Percentiles rank a stretch among this genome's conserved stretches.
Evolutionary conservation across 2,888 invertebrate species (phyloP).

Genomic region (Chrysolina americana): DNA sequence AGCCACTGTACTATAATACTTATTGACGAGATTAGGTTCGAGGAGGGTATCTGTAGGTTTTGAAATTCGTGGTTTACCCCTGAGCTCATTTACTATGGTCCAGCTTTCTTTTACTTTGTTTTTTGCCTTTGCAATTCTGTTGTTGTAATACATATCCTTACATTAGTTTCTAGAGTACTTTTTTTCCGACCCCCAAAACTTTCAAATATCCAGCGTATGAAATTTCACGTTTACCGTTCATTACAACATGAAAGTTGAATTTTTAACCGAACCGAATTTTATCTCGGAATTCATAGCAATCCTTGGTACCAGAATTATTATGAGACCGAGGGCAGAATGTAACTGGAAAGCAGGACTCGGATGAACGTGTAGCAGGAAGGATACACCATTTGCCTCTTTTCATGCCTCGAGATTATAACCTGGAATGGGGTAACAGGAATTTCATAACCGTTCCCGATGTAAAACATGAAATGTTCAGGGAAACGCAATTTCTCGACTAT

Average conservation of each 20-base stretch:
- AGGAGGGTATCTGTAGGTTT: too few relatives aligned
- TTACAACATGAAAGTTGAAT: background rate
- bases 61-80: too few relatives aligned
- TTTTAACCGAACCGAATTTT: background rate
- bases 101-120: too few relatives aligned
- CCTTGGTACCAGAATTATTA: background rate
- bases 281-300: slow-evolving; percentile 6
- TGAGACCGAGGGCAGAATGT: background rate
- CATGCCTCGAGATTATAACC: slow-evolving; percentile 3
- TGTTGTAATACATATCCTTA: too few relatives aligned
- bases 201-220: too few relatives aligned
- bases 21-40: too few relatives aligned
- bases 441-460: slow-evolving; percentile 1
- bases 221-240: too few relatives aligned
- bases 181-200: too few relatives aligned
- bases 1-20: too few relatives aligned
- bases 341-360: background rate
- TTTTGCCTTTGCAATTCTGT: too few relatives aligned
- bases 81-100: too few relatives aligned
- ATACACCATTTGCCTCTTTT: slow-evolving; percentile 1
- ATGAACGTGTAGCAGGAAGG: slow-evolving; percentile 13
- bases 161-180: too few relatives aligned
- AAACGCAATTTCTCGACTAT: background rate
- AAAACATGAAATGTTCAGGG: background rate
- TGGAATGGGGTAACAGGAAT: background rate